Evolutionary conservation across 1,140 invertebrate genomes (phyloP), one percentile per base, ranked within the genome.

Genomic region (Monomorium pharaonis): DNA sequence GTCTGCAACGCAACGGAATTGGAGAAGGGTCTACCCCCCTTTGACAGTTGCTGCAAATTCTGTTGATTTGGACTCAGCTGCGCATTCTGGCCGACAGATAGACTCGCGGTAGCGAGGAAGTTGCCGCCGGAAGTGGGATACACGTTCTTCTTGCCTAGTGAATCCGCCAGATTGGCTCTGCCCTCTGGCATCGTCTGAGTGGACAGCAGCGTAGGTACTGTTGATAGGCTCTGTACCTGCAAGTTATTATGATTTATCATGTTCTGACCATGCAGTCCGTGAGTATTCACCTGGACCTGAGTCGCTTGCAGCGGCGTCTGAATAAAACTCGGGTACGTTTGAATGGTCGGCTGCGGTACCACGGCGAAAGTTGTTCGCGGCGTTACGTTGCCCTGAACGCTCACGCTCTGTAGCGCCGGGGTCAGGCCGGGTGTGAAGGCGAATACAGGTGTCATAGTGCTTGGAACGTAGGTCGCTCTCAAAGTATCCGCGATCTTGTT

Each of bases 381-480:
- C 5, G 93, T 86, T 0, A 88, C 87, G 4, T 86, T 76, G 6
- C 24, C 75, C 2, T 88, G 90, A 27, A 88, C 24, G 10, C 63
- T 76, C 10, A 91, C 42, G 33, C 69, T 88, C 21, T 90, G 86
- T 49, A 89, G 70, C 10, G 69, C 72, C 0, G 91, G 78, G 54
- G 24, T 89, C 0, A 90, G 27, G 51, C 47, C 76, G 1, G 91
- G 90, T 0, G 92, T 92, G 10, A 94, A 58, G 0, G 94, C 90
- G 7, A 92, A 94, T 47, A 95, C 69, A 0, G 94, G 94, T 1
- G 94, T 65, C 2, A 93, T 84, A 0, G 94, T 94, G 42, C 89
- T 95, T n/a, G 92, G 91, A 6, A 93, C 44, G 49, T 93, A 94
- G 1, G 92, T 90, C 6, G 92, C 75, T 0, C 78, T 88, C 0